Conservation (phyloP, 1,140 invertebrate species). For the Drosophila gunungcola region DNA sequence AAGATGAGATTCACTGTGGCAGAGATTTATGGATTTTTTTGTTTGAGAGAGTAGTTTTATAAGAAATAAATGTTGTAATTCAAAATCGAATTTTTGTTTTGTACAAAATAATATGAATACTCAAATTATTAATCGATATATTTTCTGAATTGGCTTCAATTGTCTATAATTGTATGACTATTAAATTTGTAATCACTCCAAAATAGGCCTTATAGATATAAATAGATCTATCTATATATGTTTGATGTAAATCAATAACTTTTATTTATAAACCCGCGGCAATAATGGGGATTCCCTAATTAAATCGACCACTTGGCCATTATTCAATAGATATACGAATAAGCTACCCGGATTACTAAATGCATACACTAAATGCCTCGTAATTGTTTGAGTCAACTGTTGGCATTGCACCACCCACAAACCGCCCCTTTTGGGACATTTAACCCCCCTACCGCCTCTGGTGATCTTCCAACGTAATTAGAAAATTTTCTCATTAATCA, state of each 20-base stretch:
- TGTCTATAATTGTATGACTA: too few relatives aligned
- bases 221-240: too few relatives aligned
- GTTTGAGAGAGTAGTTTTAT: not conserved
- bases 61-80: too few relatives aligned
- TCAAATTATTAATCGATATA: too few relatives aligned
- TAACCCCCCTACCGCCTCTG: not conserved
- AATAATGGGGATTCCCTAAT: not conserved
- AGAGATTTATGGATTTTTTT: conserved; percentile 1
- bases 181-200: too few relatives aligned
- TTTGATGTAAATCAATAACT: too few relatives aligned
- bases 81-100: too few relatives aligned
- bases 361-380: conserved; percentile 24
- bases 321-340: not conserved
- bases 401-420: conserved; percentile 2
- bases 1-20: not conserved
- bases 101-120: too few relatives aligned
- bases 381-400: conserved; percentile 12
- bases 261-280: not conserved
- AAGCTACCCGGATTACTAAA: conserved; percentile 15
- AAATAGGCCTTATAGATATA: too few relatives aligned
- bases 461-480: conserved; percentile 55
- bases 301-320: not conserved
- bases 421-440: not conserved
- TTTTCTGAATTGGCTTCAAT: too few relatives aligned
- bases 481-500: conserved; percentile 72